Percentiles rank a stretch among this genome's conserved stretches.
These are phyloP conservation scores for Enoplosus armatus DNA, from an alignment of 2,797 vertebrate species.

Conservation along the genomic window DNA sequence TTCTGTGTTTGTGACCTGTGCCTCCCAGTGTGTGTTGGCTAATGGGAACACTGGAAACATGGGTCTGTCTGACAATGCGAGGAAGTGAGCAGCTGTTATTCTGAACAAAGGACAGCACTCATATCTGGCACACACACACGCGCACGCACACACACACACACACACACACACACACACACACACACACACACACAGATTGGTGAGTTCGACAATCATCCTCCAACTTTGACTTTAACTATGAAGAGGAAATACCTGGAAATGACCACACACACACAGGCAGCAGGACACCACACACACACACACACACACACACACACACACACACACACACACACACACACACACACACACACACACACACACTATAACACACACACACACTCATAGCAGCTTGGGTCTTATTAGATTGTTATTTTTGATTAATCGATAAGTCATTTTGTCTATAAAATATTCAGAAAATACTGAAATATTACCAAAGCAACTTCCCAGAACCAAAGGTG, in stretches of 20 bases:
- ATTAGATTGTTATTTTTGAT: too few species aligned
- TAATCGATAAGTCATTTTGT: too few species aligned
- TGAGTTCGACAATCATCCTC: slow-evolving; percentile 4
- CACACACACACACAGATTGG: background rate
- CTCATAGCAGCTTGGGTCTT: background rate
- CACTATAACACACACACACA: background rate
- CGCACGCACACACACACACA: background rate
- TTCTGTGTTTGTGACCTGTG: background rate
- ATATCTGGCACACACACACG: slow-evolving; percentile 9
- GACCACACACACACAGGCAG: background rate
- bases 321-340: too few species aligned
- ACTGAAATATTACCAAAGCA: too few species aligned
- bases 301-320: too few species aligned
- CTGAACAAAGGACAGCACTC: slow-evolving; percentile 59
- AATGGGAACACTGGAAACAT: slow-evolving; percentile 42
- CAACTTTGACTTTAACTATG: slow-evolving; percentile 10
- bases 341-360: too few species aligned
- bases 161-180: slow-evolving; percentile 8
- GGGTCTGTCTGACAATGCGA: slow-evolving; percentile 63
- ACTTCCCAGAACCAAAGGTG: too few species aligned
- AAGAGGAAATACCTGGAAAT: slow-evolving; percentile 50
- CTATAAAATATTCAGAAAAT: too few species aligned
- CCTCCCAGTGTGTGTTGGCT: slow-evolving; percentile 7
- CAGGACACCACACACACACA: too few species aligned
- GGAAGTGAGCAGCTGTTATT: slow-evolving; percentile 68